Evolutionary conservation across 2,797 vertebrate species (phyloP).

Genomic region (Toxotes lorentzi): DNA sequence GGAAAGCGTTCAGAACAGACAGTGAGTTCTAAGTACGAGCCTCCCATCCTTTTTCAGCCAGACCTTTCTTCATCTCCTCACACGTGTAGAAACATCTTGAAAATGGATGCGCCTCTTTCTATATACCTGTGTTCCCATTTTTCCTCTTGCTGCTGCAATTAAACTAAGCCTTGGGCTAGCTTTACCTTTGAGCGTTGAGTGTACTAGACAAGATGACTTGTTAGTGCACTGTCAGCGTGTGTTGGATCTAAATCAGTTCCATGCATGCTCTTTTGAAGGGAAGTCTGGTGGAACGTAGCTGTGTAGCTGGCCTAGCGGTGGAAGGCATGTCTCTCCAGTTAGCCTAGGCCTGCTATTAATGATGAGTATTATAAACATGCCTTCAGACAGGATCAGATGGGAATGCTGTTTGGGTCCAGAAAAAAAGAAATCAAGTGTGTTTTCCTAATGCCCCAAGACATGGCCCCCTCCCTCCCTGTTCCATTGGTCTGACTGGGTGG

Average conservation of each 20-base stretch:
- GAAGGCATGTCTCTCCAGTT: constrained; percentile 80
- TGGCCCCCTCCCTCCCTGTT: constrained; percentile 68
- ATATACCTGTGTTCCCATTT: constrained; percentile 11
- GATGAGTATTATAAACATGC: constrained; percentile 87
- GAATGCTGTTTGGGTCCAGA: constrained; percentile 83
- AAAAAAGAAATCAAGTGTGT: constrained; percentile 85
- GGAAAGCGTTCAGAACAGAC: constrained; percentile 59
- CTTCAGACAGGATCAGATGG: constrained; percentile 85
- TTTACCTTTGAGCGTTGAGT: constrained; percentile 57
- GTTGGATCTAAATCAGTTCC: constrained; percentile 77
- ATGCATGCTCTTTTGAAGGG: constrained; percentile 68
- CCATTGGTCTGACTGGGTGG: constrained; percentile 84
- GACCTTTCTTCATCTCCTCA: constrained; percentile 14
- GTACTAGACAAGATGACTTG: constrained; percentile 71
- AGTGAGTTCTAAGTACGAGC: constrained; percentile 27
- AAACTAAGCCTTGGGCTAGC: constrained; percentile 30
- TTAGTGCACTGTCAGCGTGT: constrained; percentile 74
- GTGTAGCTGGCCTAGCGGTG: constrained; percentile 70
- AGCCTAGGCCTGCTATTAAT: constrained; percentile 85
- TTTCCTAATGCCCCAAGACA: constrained; percentile 85
- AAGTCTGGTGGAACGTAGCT: constrained; percentile 58
- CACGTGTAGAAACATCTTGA: constrained; percentile 2
- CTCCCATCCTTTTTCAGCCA: constrained; percentile 27
- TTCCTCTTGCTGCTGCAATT: constrained; percentile 7
- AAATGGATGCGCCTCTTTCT: constrained; percentile 19